Percentiles rank a stretch among this genome's conserved stretches.
Evolutionary conservation across 1,140 invertebrate genomes (phyloP).

Genomic region (Hycleus cichorii): DNA sequence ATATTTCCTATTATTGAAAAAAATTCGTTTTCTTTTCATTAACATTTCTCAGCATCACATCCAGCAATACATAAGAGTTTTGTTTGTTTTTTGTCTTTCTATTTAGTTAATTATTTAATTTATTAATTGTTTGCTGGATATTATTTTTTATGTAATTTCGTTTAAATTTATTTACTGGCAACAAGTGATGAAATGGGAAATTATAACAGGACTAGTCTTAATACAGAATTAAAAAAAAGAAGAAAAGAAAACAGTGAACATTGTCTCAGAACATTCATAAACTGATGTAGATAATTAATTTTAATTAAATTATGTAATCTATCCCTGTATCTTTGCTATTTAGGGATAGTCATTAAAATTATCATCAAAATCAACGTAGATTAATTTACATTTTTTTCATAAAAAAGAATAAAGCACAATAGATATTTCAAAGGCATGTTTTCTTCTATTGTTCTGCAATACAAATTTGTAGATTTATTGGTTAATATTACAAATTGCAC

Average conservation of each 20-base stretch:
- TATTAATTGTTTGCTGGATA: conserved; percentile 1
- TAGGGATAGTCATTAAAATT: conserved; percentile 21
- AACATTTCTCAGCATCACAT: no score
- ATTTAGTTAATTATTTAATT: conserved; percentile 1
- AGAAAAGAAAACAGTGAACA: neutral
- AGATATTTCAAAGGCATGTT: no score
- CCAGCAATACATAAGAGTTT: neutral
- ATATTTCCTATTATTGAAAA: no score
- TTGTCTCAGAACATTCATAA: conserved; percentile 1
- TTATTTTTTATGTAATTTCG: conserved; percentile 17
- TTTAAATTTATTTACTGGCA: conserved; percentile 25
- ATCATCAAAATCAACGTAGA: conserved; percentile 22
- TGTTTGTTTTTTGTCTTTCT: neutral
- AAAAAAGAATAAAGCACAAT: conserved; percentile 25
- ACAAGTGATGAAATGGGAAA: conserved; percentile 18
- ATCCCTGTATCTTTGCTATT: conserved; percentile 21
- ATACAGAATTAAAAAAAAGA: neutral
- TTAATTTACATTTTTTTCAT: conserved; percentile 36
- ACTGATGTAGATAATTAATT: conserved; percentile 28
- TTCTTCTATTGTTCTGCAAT: no score
- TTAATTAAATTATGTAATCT: conserved; percentile 21
- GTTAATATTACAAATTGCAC: no score
- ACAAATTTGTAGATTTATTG: no score
- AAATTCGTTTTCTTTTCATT: no score
- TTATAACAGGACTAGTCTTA: conserved; percentile 23